phyloP scores from a whole-genome alignment of 2,888 invertebrate genomes.

The Euzetes globulus region DNA sequence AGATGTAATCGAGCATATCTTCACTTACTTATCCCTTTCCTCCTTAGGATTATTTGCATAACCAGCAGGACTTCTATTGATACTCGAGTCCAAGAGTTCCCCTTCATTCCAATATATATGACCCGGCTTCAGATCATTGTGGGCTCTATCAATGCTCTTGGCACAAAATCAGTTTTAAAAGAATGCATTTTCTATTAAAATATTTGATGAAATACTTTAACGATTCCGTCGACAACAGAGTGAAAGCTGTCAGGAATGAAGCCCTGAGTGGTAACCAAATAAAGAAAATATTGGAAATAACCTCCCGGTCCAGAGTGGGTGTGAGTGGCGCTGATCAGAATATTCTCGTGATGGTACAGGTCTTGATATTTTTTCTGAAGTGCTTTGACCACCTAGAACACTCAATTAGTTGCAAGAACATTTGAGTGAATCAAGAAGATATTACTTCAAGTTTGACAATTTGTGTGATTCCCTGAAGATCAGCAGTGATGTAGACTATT shows the following conservation, averaged over 20 bases:
- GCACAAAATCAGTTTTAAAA: neutral
- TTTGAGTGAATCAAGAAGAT: too few species aligned
- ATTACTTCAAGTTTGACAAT: constrained; percentile 69
- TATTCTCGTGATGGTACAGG: constrained; percentile 68
- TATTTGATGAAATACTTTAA: constrained; percentile 44
- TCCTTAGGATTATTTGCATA: constrained; percentile 72
- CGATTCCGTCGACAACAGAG: constrained; percentile 62
- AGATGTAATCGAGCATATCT: too few species aligned
- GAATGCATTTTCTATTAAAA: neutral
- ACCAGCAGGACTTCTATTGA: constrained; percentile 80
- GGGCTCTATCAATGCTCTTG: constrained; percentile 59
- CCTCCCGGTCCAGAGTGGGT: constrained; percentile 51
- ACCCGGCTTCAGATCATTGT: constrained; percentile 62
- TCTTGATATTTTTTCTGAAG: constrained; percentile 59
- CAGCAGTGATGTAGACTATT: constrained; percentile 73
- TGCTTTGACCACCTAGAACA: constrained; percentile 64
- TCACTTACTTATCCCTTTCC: constrained; percentile 60
- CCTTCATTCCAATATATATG: constrained; percentile 62
- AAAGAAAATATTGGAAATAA: constrained; percentile 75
- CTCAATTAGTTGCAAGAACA: too few species aligned
- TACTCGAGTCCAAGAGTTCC: constrained; percentile 67
- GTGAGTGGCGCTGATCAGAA: constrained; percentile 61
- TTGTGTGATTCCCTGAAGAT: constrained; percentile 78
- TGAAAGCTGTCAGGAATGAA: constrained; percentile 63
- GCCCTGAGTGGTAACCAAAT: constrained; percentile 76